Evolutionary conservation across 2,113 vertebrate species (phyloP), one percentile per base, ranked within the genome.

Genomic region (Petromus typicus): DNA sequence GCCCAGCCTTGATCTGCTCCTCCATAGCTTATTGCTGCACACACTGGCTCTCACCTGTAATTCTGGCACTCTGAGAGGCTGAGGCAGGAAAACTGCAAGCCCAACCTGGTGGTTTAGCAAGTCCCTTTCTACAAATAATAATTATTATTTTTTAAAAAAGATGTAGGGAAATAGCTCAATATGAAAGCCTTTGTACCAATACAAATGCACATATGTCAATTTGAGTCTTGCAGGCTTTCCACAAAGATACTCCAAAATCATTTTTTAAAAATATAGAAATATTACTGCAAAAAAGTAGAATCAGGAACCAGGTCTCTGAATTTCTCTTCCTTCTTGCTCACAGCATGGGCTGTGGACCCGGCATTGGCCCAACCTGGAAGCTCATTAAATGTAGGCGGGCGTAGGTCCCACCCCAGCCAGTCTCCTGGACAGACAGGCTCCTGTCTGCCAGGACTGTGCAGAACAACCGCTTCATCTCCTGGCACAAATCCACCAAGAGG

Each of bases 401-500:
- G 25, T 59, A 40, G 76, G 56, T 32, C 5, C 48, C 22, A 0
- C 27, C 56, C 30, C 40, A 7, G 12, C 20, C 71, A 54, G 45
- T 56, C 30, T 67, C 48, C 80, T 30, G 25, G 25, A 45, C 37
- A 81, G 27, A 37, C 27, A 85, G 20, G 20, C 17, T 5, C 11
- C 2, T 34, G 13, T 37, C 14, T 43, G 25, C 30, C 34, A 73
- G 40, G 63, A 75, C 45, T 59, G 48, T 57, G 0, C 2, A 27
- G 2, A 30, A 40, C 27, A 57, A 48, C 43, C 91, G 86, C 45
- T 94, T 96, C 7, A 2, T 32, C 83, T 96, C 91, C 84, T 95
- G 93, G 80, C 22, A 37, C 73, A 63, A 91, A 91, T 43, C 73
- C 17, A 12, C 64, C 32, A 80, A 56, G 86, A 84, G 66, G 83